Conservation (phyloP, 2,113 vertebrate genomes). For the Edolisoma coerulescens region DNA sequence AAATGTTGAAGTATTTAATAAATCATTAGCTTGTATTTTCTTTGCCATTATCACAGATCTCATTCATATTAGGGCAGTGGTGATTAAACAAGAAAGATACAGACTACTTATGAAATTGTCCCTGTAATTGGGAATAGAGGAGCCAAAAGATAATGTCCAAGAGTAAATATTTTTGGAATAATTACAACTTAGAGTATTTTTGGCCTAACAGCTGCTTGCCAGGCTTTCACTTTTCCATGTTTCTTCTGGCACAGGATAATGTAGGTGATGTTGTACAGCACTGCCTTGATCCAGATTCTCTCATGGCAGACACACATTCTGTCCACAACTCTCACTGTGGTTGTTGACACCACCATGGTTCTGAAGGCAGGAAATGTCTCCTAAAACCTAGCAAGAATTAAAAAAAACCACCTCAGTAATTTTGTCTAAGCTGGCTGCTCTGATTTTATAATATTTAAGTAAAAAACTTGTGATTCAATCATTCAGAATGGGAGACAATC, state of each 20-base stretch:
- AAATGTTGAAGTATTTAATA: background rate
- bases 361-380: background rate
- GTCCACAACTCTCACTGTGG: background rate
- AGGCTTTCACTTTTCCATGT: background rate
- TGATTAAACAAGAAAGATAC: background rate
- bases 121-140: background rate
- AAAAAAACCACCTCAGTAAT: background rate
- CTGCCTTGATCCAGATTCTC: background rate
- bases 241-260: background rate
- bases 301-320: background rate
- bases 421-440: background rate
- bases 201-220: background rate
- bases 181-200: background rate
- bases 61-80: background rate
- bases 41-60: background rate
- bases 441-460: background rate
- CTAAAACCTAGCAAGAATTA: background rate
- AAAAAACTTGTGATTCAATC: background rate
- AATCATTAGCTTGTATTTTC: background rate
- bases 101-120: background rate
- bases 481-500: background rate
- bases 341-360: background rate
- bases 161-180: conserved; percentile 3
- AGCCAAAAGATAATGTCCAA: background rate
- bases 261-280: background rate